Evolutionary conservation across 2,797 vertebrate species (phyloP).

Genomic region (Acipenser transmontanus): DNA sequence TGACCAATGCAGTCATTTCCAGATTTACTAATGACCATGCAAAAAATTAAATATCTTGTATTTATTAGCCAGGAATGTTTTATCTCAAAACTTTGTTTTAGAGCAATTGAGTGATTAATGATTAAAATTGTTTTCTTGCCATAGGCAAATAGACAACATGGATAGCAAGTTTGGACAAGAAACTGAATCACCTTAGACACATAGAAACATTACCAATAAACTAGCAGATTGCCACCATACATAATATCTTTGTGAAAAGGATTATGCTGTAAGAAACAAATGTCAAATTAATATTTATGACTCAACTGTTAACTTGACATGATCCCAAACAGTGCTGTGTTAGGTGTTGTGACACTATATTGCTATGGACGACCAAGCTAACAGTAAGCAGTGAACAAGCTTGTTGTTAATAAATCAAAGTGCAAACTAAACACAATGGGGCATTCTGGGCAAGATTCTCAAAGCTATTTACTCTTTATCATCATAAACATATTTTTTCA

Average conservation of each 20-base stretch:
- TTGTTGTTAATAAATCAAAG: too few species aligned
- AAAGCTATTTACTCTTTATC: too few species aligned
- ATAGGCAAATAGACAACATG: slow-evolving; percentile 45
- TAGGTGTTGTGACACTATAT: background rate
- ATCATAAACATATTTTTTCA: too few species aligned
- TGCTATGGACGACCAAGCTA: background rate
- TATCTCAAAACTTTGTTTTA: background rate
- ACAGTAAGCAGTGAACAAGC: too few species aligned
- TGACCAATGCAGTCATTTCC: too few species aligned
- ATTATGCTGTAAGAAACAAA: slow-evolving; percentile 12
- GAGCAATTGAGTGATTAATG: background rate
- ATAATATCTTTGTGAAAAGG: slow-evolving; percentile 15
- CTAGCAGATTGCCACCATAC: slow-evolving; percentile 41
- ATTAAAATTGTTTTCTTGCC: slow-evolving; percentile 29
- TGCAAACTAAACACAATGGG: too few species aligned
- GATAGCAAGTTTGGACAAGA: slow-evolving; percentile 51
- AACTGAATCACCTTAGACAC: slow-evolving; percentile 42
- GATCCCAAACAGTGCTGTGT: background rate
- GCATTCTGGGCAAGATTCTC: too few species aligned
- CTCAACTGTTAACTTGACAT: background rate
- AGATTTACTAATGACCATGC: too few species aligned
- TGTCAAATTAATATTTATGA: slow-evolving; percentile 1
- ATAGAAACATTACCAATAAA: slow-evolving; percentile 42
- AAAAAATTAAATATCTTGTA: too few species aligned
- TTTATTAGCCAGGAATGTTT: too few species aligned